Conservation (phyloP, 1,140 invertebrate genomes). For the Hypothenemus hampei region DNA sequence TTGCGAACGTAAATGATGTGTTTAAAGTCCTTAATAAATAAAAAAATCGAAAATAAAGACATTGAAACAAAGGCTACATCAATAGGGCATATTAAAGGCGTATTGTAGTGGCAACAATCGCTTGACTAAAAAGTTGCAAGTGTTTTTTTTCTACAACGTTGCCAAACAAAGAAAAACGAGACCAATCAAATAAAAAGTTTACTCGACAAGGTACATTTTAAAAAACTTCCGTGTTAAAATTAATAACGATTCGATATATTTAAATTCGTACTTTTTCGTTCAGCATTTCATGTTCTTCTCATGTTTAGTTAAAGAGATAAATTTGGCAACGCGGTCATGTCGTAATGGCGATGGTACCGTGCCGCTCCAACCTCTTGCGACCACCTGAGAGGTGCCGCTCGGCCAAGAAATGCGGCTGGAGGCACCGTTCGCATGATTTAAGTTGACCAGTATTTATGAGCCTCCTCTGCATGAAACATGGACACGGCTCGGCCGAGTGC, state of each 20-base stretch:
- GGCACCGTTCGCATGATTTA: conserved; percentile 42
- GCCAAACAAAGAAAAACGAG: conserved; percentile 15
- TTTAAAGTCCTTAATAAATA: conserved; percentile 39
- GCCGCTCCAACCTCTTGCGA: conserved; percentile 34
- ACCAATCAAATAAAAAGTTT: no score
- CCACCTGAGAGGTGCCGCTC: conserved; percentile 40
- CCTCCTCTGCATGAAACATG: conserved; percentile 44
- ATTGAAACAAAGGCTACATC: conserved; percentile 39
- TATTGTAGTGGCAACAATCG: conserved; percentile 33
- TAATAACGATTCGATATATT: no score
- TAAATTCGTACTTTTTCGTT: no score
- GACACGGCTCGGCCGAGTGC: conserved; percentile 38
- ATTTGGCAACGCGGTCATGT: conserved; percentile 8
- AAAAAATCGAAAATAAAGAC: conserved; percentile 43
- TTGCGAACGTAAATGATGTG: conserved; percentile 32
- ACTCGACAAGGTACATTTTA: no score
- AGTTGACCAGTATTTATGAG: conserved; percentile 41
- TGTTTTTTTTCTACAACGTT: conserved; percentile 8
- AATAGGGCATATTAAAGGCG: conserved; percentile 34
- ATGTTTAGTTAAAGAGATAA: no score
- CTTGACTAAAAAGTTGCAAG: neutral
- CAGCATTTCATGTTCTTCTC: no score
- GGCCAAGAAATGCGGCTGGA: conserved; percentile 38
- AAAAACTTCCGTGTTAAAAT: no score
- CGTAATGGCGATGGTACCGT: conserved; percentile 20